phyloP scores from a whole-genome alignment of 2,113 vertebrate species.

The Thunnus maccoyii region DNA sequence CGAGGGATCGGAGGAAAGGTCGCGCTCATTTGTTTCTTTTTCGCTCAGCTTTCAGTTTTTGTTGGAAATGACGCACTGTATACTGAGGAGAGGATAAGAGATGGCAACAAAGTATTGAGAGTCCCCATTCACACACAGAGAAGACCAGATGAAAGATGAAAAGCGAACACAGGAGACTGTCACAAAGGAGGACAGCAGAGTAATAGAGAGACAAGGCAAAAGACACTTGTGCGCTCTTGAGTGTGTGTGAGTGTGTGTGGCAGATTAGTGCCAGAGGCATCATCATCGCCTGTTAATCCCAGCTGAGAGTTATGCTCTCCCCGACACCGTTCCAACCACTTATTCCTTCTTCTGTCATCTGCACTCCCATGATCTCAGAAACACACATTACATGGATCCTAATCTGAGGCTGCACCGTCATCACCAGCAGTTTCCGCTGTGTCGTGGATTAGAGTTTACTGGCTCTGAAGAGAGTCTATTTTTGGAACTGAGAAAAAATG shows the following conservation, averaged over 20 bases:
- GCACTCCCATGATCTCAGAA: conserved; percentile 50
- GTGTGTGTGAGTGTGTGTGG: conserved; percentile 42
- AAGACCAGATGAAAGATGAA: conserved; percentile 65
- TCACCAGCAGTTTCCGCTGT: conserved; percentile 43
- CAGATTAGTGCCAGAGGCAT: conserved; percentile 76
- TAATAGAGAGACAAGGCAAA: conserved; percentile 43
- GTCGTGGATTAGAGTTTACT: conserved; percentile 65
- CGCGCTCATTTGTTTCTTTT: neutral
- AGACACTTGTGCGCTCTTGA: conserved; percentile 21
- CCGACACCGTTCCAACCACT: conserved; percentile 38
- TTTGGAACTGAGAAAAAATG: conserved; percentile 54
- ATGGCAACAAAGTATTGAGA: conserved; percentile 25
- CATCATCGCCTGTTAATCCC: conserved; percentile 70
- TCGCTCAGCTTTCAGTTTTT: conserved; percentile 9
- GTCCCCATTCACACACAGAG: conserved; percentile 32
- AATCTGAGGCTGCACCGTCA: conserved; percentile 66
- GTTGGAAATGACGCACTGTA: neutral
- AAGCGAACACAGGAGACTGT: conserved; percentile 48
- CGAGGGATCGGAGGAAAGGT: conserved; percentile 75
- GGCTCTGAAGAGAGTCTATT: conserved; percentile 62
- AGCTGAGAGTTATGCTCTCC: conserved; percentile 63
- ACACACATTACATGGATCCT: conserved; percentile 64
- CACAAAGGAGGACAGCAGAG: conserved; percentile 55
- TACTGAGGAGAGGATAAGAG: conserved; percentile 2
- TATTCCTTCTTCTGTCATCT: conserved; percentile 64